Base-by-base conservation (phyloP, 2,113 vertebrate species). In the Dromiciops gliroides region DNA sequence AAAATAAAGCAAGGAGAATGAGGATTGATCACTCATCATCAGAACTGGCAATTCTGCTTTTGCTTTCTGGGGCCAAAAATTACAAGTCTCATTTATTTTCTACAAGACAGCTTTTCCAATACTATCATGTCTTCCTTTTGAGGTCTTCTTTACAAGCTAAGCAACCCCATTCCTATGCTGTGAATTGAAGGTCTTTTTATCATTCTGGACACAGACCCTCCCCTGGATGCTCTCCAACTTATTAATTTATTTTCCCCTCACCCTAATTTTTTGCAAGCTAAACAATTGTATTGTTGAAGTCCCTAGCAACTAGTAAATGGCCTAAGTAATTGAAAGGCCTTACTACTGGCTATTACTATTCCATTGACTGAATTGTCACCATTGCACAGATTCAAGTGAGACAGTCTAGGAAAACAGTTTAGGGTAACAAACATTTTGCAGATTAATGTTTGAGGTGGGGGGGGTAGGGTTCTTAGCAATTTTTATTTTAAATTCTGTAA, bases 361-460 rank as follows among this genome's bases (percentile, higher is more conserved):
- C 3, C 60, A 75, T 19, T 75, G 37, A 75, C 31, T 75, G 60
- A 75, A n/a, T 19, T n/a, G 60, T 16, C 14, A n/a, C 3, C 14
- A n/a, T 75, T 75, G 37, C 60, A 75, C 14, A 75, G 37, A n/a
- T 75, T 75, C 60, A 75, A n/a, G 31, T 75, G 3, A 14, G 14
- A n/a, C n/a, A 7, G 56, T 60, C 56, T 60, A 60, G 10, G 26
- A 60, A 60, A 60, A 11, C 10, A 31, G 28, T 60, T 31, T 60
- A 60, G 3, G 56, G 28, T 60, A 31, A 60, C 10, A 67, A 67
- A 67, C 56, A 67, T 67, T 67, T 67, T 89, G 56, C 52, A 8
- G 51, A 91, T 7, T 89, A 48, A 95, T 51, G 94, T 93, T 97
- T 7, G 28, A 3, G 31, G 92, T 51, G 90, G 37, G 37, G 5